Conservation (phyloP, 2,888 invertebrate genomes). For the Sycophila texana region DNA sequence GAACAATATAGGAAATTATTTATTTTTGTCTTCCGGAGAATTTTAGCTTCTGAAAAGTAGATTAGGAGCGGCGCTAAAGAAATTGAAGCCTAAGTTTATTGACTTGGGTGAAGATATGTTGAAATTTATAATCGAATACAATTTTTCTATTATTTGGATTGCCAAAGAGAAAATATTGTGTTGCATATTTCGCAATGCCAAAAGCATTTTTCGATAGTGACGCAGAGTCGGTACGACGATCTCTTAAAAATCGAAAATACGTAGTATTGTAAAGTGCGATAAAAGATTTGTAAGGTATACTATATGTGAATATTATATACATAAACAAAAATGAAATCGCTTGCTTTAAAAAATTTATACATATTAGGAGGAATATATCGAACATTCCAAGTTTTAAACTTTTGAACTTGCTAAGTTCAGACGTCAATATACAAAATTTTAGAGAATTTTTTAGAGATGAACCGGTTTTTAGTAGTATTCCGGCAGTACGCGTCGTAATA, state of each 20-base stretch:
- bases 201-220: conserved; percentile 30
- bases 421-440: conserved; percentile 27
- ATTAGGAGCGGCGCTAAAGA: background rate
- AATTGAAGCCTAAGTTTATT: background rate
- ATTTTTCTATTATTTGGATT: conserved; percentile 7
- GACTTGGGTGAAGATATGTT: conserved; percentile 1
- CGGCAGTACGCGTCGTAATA: conserved; percentile 14
- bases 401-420: conserved; percentile 30
- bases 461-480: conserved; percentile 1
- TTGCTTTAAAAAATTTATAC: conserved; percentile 42
- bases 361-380: conserved; percentile 3
- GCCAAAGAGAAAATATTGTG: background rate
- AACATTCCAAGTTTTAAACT: conserved; percentile 34
- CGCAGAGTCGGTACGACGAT: background rate
- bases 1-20: conserved; percentile 45
- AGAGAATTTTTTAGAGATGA: conserved; percentile 32
- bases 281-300: conserved; percentile 7
- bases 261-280: background rate
- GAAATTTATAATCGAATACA: background rate
- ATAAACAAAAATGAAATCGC: conserved; percentile 26
- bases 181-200: conserved; percentile 42
- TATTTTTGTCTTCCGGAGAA: conserved; percentile 53
- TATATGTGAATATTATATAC: conserved; percentile 11
- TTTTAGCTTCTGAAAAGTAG: background rate
- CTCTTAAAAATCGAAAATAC: background rate